Conservation (phyloP, 2,888 invertebrate genomes). For the Melanostoma mellinum region DNA sequence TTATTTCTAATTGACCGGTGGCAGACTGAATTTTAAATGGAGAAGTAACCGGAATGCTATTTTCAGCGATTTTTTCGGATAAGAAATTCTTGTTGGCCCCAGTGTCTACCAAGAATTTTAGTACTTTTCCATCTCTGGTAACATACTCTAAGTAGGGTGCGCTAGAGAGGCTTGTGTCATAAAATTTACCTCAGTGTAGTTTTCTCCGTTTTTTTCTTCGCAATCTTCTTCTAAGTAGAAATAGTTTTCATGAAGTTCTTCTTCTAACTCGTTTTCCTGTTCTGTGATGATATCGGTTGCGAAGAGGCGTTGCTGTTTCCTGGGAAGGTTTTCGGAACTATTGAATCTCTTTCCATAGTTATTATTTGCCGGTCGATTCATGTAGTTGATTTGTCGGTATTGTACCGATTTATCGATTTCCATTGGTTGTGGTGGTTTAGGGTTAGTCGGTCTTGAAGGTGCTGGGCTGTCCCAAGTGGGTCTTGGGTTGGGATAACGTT, state of each 20-base stretch:
- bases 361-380: conserved; percentile 37
- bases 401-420: conserved; percentile 37
- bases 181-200: conserved; percentile 31
- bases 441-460: conserved; percentile 19
- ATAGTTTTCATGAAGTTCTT: conserved; percentile 2
- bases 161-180: conserved; percentile 41
- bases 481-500: conserved; percentile 10
- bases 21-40: conserved; percentile 16
- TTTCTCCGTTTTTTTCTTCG: conserved; percentile 2
- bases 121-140: conserved; percentile 17
- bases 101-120: conserved; percentile 32
- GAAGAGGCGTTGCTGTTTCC: conserved; percentile 35
- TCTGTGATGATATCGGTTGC: conserved; percentile 4
- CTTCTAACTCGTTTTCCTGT: background rate
- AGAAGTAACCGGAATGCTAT: conserved; percentile 1
- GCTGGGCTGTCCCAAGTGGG: background rate
- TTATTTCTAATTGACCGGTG: conserved; percentile 12
- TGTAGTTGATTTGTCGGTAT: conserved; percentile 27
- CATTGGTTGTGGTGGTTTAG: conserved; percentile 37
- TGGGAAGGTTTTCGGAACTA: conserved; percentile 1
- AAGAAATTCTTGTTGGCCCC: conserved; percentile 6
- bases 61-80: conserved; percentile 8
- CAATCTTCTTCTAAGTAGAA: conserved; percentile 11
- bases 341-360: background rate
- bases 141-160: conserved; percentile 28